Percentiles rank a stretch among this genome's conserved stretches.
phyloP scores from a whole-genome alignment of 2,797 vertebrate species.

The Channallabes apus region DNA sequence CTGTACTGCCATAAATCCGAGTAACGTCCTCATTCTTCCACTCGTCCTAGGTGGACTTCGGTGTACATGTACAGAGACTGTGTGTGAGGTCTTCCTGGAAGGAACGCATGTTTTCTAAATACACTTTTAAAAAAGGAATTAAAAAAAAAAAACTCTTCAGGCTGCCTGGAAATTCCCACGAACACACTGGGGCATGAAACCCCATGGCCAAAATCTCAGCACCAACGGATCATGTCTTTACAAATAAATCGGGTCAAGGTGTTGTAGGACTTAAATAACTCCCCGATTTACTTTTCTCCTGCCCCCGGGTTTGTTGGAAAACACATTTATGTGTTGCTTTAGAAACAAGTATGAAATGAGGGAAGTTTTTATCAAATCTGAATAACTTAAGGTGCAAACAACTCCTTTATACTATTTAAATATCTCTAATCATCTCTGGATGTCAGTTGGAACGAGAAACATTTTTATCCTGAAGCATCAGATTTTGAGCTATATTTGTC shows the following conservation, averaged over 20 bases:
- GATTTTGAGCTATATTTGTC: constrained; percentile 34
- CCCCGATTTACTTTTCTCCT: not conserved
- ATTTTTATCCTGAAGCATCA: constrained; percentile 34
- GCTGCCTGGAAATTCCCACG: constrained; percentile 59
- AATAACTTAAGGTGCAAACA: constrained; percentile 24
- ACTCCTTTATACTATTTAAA: constrained; percentile 13
- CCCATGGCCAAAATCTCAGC: constrained; percentile 20
- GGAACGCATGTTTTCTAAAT: constrained; percentile 60
- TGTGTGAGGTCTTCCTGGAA: constrained; percentile 49
- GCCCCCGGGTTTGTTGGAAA: not conserved
- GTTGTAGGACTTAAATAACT: not conserved
- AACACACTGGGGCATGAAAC: constrained; percentile 35
- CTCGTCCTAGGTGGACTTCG: constrained; percentile 34
- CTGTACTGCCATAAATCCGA: constrained; percentile 99
- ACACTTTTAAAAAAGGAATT: constrained; percentile 55
- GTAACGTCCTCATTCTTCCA: constrained; percentile 70
- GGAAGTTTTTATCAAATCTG: not conserved
- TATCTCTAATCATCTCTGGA: not conserved
- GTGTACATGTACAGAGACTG: constrained; percentile 73
- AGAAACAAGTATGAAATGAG: not conserved
- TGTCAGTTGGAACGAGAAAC: not conserved
- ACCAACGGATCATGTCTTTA: constrained; percentile 39
- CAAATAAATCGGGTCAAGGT: not conserved
- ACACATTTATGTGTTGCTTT: not conserved
- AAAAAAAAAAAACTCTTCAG: constrained; percentile 55